Base-by-base conservation (phyloP, 1,140 invertebrate genomes). In the Drosophila pachea region DNA sequence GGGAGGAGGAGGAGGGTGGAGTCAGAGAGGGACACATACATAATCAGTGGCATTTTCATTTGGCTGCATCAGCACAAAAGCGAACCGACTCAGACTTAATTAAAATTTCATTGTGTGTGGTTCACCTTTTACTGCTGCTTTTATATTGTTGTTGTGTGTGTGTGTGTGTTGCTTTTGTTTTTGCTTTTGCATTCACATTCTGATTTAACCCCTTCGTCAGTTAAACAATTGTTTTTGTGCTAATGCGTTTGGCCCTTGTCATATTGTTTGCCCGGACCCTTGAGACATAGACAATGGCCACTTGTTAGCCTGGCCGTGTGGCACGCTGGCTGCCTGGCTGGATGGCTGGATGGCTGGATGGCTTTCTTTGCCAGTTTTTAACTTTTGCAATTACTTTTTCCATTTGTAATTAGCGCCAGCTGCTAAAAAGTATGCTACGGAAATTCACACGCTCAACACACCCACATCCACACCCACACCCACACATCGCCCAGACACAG, bases 41-140 rank as follows among this genome's bases (percentile, higher is more conserved):
- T 61, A 82, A 82, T 82, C 78, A 82, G 78, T 83, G 78, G 78
- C 78, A 83, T 83, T 83, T 78, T 78, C 78, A 75, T 83, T 78
- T 64, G 75, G 79, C 78, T 82, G 78, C 79, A 75, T 82, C 79
- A 78, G 75, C 79, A 82, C 79, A 82, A 84, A 78, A 66, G 72
- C 73, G 49, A 59, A 64, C 61, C 72, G 55, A 63, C 78, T 73
- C 75, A 78, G 79, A 84, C 78, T 78, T 82, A 82, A 82, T 84
- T 82, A 82, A 84, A 82, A 82, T 82, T 82, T 84, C 78, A 82
- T 82, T 82, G 78, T 74, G 38, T 82, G 74, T 69, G 79, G 75
- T 65, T 56, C 58, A 76, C 68, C 68, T 78, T 83, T 78, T 53
- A 73, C 54, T 67, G 68, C 65, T 42, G 12, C 47, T 66, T 31